Conservation (phyloP, 1,140 invertebrate genomes). For the Orchesella cincta region DNA sequence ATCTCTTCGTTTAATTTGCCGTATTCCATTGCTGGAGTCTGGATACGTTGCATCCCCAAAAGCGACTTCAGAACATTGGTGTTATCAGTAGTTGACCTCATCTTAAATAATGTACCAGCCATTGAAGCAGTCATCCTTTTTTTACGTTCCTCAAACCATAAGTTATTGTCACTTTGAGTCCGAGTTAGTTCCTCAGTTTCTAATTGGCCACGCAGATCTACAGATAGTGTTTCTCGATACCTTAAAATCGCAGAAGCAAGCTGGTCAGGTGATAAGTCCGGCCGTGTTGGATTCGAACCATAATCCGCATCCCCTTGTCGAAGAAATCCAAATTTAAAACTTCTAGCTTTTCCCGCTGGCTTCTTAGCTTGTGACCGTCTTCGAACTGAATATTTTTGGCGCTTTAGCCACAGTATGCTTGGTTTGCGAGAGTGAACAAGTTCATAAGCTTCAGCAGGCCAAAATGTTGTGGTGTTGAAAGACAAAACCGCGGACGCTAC, state of each 20-base stretch:
- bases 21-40: neutral
- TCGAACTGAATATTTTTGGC: neutral
- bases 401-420: neutral
- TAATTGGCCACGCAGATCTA: neutral
- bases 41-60: neutral
- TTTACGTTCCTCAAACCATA: neutral
- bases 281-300: neutral
- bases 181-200: neutral
- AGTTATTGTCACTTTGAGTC: neutral
- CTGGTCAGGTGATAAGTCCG: neutral
- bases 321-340: neutral
- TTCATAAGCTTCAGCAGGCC: neutral
- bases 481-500: constrained; percentile 16
- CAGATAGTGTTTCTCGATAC: neutral
- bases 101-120: neutral
- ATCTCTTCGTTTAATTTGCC: neutral
- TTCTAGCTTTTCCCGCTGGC: neutral
- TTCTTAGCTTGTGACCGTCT: too few species aligned
- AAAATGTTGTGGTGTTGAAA: neutral
- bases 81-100: neutral
- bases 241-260: neutral
- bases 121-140: neutral
- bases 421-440: too few species aligned
- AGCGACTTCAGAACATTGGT: neutral
- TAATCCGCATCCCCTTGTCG: neutral